Evolutionary conservation across 1,140 invertebrate genomes (phyloP), one percentile per base, ranked within the genome.

Genomic region (Gonatopus flavifemur): DNA sequence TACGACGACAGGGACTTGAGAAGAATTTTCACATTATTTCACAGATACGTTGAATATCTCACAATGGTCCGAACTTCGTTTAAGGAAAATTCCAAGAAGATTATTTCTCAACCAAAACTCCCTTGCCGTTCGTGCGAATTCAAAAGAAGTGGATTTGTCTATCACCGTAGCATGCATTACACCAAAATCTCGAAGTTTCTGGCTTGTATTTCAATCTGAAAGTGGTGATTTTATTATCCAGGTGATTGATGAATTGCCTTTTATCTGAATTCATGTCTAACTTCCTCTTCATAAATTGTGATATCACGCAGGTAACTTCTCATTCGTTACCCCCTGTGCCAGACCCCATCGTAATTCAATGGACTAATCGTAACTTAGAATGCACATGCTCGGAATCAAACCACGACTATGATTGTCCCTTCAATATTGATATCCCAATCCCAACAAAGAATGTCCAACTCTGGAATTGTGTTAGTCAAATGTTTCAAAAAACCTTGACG

Each of bases 211-310:
- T 28, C 48, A 52, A 50, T 55, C 63, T 4, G 43, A 61, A 12
- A 24, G 32, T 2, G 63, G 52, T 22, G 63, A 66, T 8, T 66
- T 66, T n/a, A 66, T 66, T 24, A 57, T 62, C 15, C 52, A 66
- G 24, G 62, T 55, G 16, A 25, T 25, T 39, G 8, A 32, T 43
- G 16, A 28, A 19, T 22, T 28, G 12, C 7, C 13, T 13, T 25
- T n/a, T 33, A 15, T 33, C 13, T 3, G 19, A 10, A 10, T 32
- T 20, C n/a, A 18, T 15, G 40, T n/a, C n/a, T n/a, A 31, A 13
- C 22, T 32, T 12, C 13, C 16, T 19, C 15, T 12, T 31, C 12
- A 33, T 52, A 21, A 19, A 36, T 20, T 15, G 12, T 7, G 12
- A 28, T 7, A 7, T 7, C 19, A 31, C 8, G 9, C 13, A 66